Conservation (phyloP, 2,888 invertebrate genomes). For the Argyresthia albistria region DNA sequence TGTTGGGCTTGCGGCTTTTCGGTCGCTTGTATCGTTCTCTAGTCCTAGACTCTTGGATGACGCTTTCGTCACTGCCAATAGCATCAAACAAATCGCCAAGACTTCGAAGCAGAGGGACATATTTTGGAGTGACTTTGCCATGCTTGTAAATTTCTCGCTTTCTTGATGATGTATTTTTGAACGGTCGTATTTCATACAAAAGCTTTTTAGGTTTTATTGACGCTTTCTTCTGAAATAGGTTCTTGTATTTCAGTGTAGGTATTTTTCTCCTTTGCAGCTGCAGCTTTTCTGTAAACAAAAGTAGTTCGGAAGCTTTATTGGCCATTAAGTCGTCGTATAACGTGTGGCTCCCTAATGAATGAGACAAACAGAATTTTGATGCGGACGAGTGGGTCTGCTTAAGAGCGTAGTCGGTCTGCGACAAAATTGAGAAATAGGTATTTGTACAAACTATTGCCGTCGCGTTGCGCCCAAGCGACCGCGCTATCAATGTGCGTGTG, state of each 20-base stretch:
- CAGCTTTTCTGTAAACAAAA: neutral
- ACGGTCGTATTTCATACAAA: too few relatives aligned
- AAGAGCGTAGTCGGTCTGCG: too few relatives aligned
- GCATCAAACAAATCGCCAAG: constrained; percentile 54
- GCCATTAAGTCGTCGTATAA: too few relatives aligned
- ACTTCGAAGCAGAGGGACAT: constrained; percentile 52
- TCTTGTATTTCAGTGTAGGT: constrained; percentile 35
- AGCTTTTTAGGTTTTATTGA: too few relatives aligned
- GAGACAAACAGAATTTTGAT: too few relatives aligned
- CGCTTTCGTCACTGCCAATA: constrained; percentile 36
- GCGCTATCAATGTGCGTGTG: too few relatives aligned
- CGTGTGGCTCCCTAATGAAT: too few relatives aligned
- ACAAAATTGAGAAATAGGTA: too few relatives aligned
- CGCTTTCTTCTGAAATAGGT: constrained; percentile 11
- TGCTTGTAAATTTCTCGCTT: constrained; percentile 37
- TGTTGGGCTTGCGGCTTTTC: constrained; percentile 10
- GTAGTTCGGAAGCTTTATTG: too few relatives aligned
- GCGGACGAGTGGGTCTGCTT: too few relatives aligned
- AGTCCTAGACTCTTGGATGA: constrained; percentile 19
- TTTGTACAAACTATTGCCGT: too few relatives aligned
- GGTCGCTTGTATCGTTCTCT: constrained; percentile 17
- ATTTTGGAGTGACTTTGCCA: constrained; percentile 39
- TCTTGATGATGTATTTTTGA: neutral
- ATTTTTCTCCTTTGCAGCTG: neutral
- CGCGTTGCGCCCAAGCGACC: too few relatives aligned